Evolutionary conservation across 2,888 invertebrate genomes (phyloP).

Genomic region (Rotaria socialis): DNA sequence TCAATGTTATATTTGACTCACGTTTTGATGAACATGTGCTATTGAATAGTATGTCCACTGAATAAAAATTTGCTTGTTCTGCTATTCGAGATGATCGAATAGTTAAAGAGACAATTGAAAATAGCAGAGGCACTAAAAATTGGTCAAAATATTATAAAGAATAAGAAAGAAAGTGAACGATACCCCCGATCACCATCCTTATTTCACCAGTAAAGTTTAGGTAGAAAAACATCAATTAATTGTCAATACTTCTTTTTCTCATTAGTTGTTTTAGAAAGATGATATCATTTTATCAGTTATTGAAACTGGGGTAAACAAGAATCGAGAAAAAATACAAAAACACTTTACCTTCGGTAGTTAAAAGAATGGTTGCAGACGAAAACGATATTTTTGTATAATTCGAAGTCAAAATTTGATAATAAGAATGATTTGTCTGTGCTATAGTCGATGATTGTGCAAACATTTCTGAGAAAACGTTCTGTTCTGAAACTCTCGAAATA

Average conservation of each 20-base stretch:
- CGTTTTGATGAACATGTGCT: background rate
- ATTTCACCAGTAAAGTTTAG: background rate
- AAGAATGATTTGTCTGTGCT: background rate
- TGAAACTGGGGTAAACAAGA: background rate
- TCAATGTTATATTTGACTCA: background rate
- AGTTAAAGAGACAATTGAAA: background rate
- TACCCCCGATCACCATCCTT: background rate
- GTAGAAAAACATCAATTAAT: background rate
- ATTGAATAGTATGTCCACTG: background rate
- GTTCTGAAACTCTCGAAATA: background rate
- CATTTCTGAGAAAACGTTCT: background rate
- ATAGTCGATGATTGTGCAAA: background rate
- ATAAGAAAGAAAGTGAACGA: background rate
- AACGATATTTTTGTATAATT: background rate
- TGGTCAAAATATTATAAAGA: background rate
- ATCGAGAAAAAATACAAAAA: background rate
- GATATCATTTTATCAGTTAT: conserved; percentile 32
- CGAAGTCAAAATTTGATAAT: background rate
- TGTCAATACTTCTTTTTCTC: background rate
- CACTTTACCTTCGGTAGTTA: background rate
- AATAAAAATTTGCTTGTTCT: background rate
- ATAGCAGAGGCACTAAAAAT: background rate
- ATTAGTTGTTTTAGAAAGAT: background rate
- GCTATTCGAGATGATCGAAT: background rate
- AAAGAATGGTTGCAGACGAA: background rate